Evolutionary conservation across 2,797 vertebrate genomes (phyloP).

Genomic region (Spizella passerina): DNA sequence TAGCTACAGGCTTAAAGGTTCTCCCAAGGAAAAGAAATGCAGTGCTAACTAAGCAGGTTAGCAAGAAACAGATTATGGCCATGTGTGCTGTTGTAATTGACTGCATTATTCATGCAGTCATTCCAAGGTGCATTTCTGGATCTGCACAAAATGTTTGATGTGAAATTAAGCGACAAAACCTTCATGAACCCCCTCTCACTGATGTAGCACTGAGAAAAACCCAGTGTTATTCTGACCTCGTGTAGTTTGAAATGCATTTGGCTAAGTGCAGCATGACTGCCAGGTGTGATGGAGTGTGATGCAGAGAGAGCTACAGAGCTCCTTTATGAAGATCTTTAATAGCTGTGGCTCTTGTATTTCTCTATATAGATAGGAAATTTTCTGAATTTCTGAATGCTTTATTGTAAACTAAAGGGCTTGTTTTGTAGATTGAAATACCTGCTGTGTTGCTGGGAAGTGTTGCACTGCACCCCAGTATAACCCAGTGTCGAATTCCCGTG

Average conservation of each 20-base stretch:
- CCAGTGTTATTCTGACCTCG: background rate
- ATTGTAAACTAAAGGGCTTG: background rate
- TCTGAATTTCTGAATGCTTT: background rate
- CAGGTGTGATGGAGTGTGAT: background rate
- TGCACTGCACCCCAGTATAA: background rate
- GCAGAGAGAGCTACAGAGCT: background rate
- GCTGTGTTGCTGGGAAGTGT: background rate
- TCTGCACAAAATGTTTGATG: background rate
- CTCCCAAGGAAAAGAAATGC: background rate
- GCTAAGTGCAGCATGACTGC: background rate
- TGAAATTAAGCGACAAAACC: background rate
- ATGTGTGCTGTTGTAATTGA: background rate
- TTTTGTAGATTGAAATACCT: background rate
- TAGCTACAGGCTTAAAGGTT: background rate
- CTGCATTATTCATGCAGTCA: background rate
- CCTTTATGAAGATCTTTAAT: background rate
- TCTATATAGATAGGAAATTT: background rate
- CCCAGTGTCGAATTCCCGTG: fast-evolving
- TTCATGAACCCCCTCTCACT: background rate
- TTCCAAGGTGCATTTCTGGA: background rate
- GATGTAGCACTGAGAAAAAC: background rate
- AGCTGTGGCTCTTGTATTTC: background rate
- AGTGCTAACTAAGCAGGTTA: background rate
- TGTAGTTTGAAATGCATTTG: background rate
- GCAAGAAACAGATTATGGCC: background rate